Evolutionary conservation across 2,888 invertebrate species (phyloP), one percentile per base, ranked within the genome.

Genomic region (Pseudoips prasinana): DNA sequence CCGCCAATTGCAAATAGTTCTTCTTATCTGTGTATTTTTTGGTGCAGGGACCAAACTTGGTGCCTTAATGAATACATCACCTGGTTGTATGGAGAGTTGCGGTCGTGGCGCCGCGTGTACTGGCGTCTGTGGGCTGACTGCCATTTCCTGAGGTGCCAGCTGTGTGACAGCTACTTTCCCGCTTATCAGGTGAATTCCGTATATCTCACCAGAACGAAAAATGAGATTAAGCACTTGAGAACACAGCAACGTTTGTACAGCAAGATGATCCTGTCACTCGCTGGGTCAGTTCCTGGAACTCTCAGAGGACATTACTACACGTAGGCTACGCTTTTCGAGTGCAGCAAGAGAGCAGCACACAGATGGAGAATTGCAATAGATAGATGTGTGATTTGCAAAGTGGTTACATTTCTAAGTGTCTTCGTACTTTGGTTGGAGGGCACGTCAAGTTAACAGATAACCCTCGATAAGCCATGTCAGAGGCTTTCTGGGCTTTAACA

Each of bases 91-190:
- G 92, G 92, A 8, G 94, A 95, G 64, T 85, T 96, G 37, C 94
- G 95, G 46, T 93, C 94, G 0, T 98, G 98, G 98, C 90, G 96
- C 0, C 93, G 93, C 64, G 96, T 97, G 1, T 98, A 98, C 80
- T 98, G 98, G 98, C 91, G 95, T 24, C 83, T 98, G 26, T 98
- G 98, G 98, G 96, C 96, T 0, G 94, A 95, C 61, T 94, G 96
- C 46, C 98, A 98, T 78, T 96, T 94, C 78, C 86, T 98, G 10
- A 92, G 92, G 39, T 98, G 98, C 65, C 91, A 92, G 27, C 90
- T 92, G 1, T 97, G 97, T 65, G 94, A 94, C 62, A 91, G 90
- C 19, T 92, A 92, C 71, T 96, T 95, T 66, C 94, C 95, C 0
- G 91, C 92, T 1, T 92, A 93, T 66, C 92, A 92, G 81, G 90